Evolutionary conservation across 2,797 vertebrate genomes (phyloP).

Genomic region (Tarsius wallacei): DNA sequence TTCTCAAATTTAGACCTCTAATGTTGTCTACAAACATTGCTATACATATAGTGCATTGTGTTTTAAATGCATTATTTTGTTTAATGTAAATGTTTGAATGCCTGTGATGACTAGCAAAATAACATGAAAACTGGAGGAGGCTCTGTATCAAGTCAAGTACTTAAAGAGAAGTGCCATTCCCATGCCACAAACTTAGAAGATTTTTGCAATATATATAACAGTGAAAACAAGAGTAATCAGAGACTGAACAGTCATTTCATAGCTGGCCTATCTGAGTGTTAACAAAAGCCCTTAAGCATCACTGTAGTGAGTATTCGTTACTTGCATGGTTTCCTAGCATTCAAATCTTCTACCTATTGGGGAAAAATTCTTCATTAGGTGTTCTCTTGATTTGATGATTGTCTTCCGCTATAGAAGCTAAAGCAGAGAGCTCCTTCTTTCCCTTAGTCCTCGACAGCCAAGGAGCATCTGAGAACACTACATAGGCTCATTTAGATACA

Average conservation of each 20-base stretch:
- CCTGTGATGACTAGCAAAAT: not conserved
- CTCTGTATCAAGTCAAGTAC: not conserved
- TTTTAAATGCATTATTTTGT: constrained; percentile 4
- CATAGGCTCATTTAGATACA: not conserved
- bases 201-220: not conserved
- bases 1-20: constrained; percentile 25
- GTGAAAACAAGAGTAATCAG: not conserved
- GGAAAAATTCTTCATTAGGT: not conserved
- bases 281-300: not conserved
- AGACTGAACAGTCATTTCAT: not conserved
- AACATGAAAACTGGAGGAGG: not conserved
- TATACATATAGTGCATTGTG: not conserved
- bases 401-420: not conserved
- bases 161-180: not conserved
- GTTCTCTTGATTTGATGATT: not conserved
- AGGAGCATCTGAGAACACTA: not conserved
- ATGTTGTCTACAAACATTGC: not conserved
- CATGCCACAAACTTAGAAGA: not conserved
- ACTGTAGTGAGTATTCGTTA: not conserved
- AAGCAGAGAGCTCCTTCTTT: not conserved
- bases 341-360: not conserved
- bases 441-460: not conserved
- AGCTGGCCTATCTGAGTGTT: not conserved
- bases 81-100: constrained; percentile 25
- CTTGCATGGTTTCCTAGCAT: not conserved